phyloP scores from a whole-genome alignment of 2,113 vertebrate genomes.

The Natator depressus region DNA sequence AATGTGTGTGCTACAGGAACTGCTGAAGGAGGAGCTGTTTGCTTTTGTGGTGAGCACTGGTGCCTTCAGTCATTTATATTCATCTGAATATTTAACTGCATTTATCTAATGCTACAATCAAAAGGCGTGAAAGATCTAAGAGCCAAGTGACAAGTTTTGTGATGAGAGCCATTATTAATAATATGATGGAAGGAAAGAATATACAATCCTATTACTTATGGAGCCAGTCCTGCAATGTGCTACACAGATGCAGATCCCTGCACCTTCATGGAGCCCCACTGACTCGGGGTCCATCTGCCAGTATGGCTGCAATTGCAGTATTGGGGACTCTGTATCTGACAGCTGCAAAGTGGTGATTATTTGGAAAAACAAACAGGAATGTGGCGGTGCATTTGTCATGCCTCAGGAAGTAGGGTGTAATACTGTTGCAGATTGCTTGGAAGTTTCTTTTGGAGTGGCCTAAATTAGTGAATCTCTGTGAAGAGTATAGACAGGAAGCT shows the following conservation, averaged over 20 bases:
- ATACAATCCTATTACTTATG: background rate
- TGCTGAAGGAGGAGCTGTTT: background rate
- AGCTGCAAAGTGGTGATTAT: background rate
- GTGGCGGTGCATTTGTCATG: fast-evolving
- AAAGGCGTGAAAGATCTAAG: background rate
- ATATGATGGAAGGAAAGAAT: too few relatives aligned
- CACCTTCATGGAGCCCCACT: background rate
- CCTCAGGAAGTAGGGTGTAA: background rate
- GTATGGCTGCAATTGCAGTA: background rate
- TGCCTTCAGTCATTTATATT: background rate
- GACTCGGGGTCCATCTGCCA: background rate
- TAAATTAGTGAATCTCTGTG: background rate
- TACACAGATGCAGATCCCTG: background rate
- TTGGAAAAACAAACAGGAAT: background rate
- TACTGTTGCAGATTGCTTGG: background rate
- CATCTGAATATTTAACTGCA: background rate
- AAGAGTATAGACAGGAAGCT: too few relatives aligned
- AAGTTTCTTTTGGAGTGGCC: background rate
- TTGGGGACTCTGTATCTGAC: background rate
- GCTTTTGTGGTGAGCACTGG: background rate
- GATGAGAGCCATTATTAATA: background rate
- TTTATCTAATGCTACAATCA: background rate
- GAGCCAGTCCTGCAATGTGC: background rate
- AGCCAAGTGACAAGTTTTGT: background rate
- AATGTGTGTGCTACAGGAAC: background rate